Base-by-base conservation (phyloP, 37 sponge, comb jelly and placozoan genomes). In the Hexactinellida sp. region DNA sequence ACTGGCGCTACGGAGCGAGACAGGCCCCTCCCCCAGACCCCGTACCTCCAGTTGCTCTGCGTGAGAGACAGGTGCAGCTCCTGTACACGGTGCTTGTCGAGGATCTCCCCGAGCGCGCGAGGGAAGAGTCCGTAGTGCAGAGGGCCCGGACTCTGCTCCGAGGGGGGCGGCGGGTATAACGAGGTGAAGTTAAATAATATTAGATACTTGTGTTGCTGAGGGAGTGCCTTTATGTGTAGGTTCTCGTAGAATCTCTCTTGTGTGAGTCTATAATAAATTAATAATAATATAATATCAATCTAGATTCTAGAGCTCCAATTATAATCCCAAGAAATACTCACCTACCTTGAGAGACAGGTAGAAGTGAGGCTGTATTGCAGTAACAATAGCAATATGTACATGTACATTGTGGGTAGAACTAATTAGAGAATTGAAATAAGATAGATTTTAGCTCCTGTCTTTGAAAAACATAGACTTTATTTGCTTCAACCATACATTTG, bases 61-160 rank as follows among this genome's bases (percentile, higher is more conserved):
- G 99, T 95, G 47, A 99, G 93, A 34, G 94, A 76, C 35, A 99
- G 86, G 82, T 95, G 94, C 35, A 95, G 91, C 82, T 99, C 99
- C 82, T 94, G 91, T 9, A 95, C 94, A 35, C 85, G 76, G 52
- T 95, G 95, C 84, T 85, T 91, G 37, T 85, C 36, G 21, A 99
- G 71, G 32, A 99, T 90, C 83, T 95, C 89, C 37, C 93, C 93
- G 34, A 99, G 85, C 0, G 99, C 85, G 86, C 91, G 89, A 76
- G 99, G 99, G 39, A 99, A 95, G 28, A 99, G 54, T 9, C 94
- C 92, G 83, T 90, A 99, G 82, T 99, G 96, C 34, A 63, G 76
- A 10, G 76, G 76, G 13, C 28, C 25, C 25, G 28, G 34, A 7
- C 5, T 5, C 5, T 10, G 30, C 28, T 63, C 76, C 34, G 21